Evolutionary conservation across 2,113 vertebrate species (phyloP), one percentile per base, ranked within the genome.

Genomic region (Bambusicola thoracicus): DNA sequence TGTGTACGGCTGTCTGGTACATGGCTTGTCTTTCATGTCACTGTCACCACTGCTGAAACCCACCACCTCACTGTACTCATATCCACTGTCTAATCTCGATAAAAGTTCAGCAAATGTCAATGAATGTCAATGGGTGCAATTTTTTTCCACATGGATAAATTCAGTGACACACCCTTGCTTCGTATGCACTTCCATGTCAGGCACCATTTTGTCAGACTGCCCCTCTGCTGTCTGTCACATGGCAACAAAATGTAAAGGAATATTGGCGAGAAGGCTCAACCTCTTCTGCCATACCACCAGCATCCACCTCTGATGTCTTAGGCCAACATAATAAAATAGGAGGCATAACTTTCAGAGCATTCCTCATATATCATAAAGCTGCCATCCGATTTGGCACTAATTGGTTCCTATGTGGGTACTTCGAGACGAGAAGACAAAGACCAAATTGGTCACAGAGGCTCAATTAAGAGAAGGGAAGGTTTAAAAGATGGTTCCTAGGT

Each of bases 401-500:
- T 38, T 92, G 68, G 65, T 75, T 87, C 76, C 73, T 78, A 53
- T 41, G 65, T 88, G 80, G 27, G 40, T 73, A n/a, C 24, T 90
- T 94, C 59, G 61, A 88, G 65, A 41, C 41, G 41, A 81, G 80
- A 83, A 86, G 75, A 81, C 36, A 70, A 87, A 66, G 61, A 56
- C 27, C 38, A 90, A 85, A 85, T 22, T 85, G 19, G 32, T 65
- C 88, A 93, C 68, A 72, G 46, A 51, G 68, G 38, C 22, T 79
- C 87, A 85, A 43, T 81, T 86, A 81, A 88, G 74, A 78, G 43
- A 86, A 79, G 73, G 20, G 13, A 79, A 38, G 81, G n/a, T 92
- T 84, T 90, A 69, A 75, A 94, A 88, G 74, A 68, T 27, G 20
- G 86, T 89, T 92, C 81, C 27, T 84, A 44, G 73, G 74, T 89